Percentiles rank a stretch among this genome's conserved stretches.
phyloP scores from a whole-genome alignment of 2,888 invertebrate genomes.

The Allophyes oxyacanthae region DNA sequence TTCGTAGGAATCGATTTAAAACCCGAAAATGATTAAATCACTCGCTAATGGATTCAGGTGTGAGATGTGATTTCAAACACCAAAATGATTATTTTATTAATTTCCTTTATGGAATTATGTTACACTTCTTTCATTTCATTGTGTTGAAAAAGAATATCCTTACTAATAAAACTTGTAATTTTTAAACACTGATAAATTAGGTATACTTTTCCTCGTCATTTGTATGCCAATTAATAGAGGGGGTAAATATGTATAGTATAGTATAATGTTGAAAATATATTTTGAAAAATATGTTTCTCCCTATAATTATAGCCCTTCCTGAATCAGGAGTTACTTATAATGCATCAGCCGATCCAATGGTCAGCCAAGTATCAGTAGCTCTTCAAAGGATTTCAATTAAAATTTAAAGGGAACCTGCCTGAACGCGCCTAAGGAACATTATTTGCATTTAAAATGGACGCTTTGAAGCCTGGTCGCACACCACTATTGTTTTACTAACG shows the following conservation, averaged over 20 bases:
- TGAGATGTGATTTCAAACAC: constrained; percentile 1
- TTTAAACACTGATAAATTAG: no score
- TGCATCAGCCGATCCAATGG: constrained; percentile 3
- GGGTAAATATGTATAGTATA: no score
- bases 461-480: constrained; percentile 23
- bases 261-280: no score
- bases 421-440: constrained; percentile 25
- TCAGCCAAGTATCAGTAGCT: constrained; percentile 20
- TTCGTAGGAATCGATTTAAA: constrained; percentile 25
- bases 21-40: constrained; percentile 35
- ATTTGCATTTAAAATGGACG: constrained; percentile 45
- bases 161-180: no score
- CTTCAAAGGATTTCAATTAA: constrained; percentile 43
- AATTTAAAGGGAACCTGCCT: constrained; percentile 33
- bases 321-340: no score
- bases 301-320: no score
- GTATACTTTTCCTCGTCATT: no score
- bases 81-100: background rate
- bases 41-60: constrained; percentile 19
- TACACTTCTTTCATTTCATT: no score
- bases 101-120: background rate
- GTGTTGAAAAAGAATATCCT: no score
- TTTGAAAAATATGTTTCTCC: no score
- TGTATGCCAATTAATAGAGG: no score
- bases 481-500: constrained; percentile 14